Percentiles rank a stretch among this genome's conserved stretches.
These are phyloP conservation scores for Podargus strigoides DNA, from an alignment of 2,797 vertebrate species.

Conservation along the genomic window DNA sequence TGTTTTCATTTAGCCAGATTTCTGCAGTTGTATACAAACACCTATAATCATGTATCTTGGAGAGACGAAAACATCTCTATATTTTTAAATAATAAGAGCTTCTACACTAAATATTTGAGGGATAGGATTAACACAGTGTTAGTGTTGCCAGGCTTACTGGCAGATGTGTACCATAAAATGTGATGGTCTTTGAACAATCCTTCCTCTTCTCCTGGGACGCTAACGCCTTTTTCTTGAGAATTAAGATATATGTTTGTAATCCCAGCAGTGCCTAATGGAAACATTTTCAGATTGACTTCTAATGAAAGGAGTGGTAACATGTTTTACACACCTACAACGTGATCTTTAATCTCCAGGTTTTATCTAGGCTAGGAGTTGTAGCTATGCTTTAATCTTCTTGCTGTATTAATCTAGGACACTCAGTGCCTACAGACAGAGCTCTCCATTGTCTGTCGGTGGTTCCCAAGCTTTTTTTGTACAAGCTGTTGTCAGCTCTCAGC, in stretches of 20 bases:
- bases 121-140: neutral
- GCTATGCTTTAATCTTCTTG: constrained; percentile 41
- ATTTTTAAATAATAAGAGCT: neutral
- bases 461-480: neutral
- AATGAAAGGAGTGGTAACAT: neutral
- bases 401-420: neutral
- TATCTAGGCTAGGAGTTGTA: constrained; percentile 23
- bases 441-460: neutral
- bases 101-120: neutral
- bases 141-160: neutral
- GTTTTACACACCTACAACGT: neutral
- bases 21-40: neutral
- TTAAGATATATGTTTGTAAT: neutral
- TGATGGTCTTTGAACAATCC: neutral
- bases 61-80: neutral
- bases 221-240: neutral
- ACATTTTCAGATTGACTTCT: neutral
- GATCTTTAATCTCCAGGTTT: constrained; percentile 21
- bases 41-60: neutral
- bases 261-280: neutral
- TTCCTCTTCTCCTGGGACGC: neutral
- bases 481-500: neutral
- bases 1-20: neutral
- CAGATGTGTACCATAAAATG: neutral
- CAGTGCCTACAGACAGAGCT: neutral